Evolutionary conservation across 2,888 invertebrate species (phyloP).

Genomic region (Mamestra brassicae): DNA sequence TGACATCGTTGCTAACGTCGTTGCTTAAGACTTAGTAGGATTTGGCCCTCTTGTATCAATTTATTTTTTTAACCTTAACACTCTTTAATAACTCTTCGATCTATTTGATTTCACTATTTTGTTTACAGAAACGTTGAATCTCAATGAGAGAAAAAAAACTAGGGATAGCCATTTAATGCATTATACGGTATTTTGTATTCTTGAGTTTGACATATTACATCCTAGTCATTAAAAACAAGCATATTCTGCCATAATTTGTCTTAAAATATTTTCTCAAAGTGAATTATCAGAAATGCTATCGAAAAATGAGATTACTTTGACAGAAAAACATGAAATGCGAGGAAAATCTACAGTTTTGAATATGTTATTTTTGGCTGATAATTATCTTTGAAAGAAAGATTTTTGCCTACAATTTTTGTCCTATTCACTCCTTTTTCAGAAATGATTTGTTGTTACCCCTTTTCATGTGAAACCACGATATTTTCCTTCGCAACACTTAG

Average conservation of each 20-base stretch:
- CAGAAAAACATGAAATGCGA: neutral
- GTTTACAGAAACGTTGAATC: neutral
- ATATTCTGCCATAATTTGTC: too few species aligned
- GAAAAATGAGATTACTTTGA: neutral
- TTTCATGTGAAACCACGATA: slow-evolving; percentile 34
- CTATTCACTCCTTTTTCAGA: slow-evolving; percentile 27
- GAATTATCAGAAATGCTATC: neutral
- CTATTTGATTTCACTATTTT: neutral
- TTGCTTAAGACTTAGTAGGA: too few species aligned
- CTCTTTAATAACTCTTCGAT: neutral
- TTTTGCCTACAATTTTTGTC: slow-evolving; percentile 3
- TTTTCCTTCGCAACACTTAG: slow-evolving; percentile 37
- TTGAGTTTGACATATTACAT: too few species aligned
- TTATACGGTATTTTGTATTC: too few species aligned
- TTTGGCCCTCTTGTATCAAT: neutral
- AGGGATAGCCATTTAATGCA: too few species aligned
- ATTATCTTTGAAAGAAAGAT: neutral
- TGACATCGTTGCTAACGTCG: too few species aligned
- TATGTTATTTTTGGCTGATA: neutral
- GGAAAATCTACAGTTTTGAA: neutral
- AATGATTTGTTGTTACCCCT: slow-evolving; percentile 28
- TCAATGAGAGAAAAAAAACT: too few species aligned
- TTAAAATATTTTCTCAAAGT: too few species aligned
- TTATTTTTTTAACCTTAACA: neutral
- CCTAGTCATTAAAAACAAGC: too few species aligned